Conservation (phyloP, 2,797 vertebrate species). For the Pangasius krempfi region DNA sequence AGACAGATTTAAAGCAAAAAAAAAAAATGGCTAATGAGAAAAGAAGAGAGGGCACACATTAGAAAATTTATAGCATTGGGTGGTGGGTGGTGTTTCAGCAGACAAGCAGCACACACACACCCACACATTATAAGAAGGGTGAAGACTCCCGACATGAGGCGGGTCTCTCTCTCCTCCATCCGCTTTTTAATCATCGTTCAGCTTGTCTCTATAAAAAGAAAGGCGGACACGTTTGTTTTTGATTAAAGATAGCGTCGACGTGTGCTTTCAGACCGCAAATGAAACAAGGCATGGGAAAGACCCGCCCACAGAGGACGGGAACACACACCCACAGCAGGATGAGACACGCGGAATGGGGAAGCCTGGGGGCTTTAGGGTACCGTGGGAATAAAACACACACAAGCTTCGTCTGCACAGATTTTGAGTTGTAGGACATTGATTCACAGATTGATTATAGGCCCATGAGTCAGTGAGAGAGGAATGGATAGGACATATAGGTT, state of each 20-base stretch:
- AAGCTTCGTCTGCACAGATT: neutral
- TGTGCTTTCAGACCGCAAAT: constrained; percentile 3
- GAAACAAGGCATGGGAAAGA: constrained; percentile 21
- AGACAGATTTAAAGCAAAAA: neutral
- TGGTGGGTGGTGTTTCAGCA: neutral
- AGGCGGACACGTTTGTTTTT: constrained; percentile 11
- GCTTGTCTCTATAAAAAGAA: constrained; percentile 2
- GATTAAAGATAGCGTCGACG: constrained; percentile 11
- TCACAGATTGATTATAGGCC: neutral
- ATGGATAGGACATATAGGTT: neutral
- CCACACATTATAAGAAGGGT: neutral
- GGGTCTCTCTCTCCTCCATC: neutral
- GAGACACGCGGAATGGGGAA: neutral
- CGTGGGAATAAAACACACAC: neutral
- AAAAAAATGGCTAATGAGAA: neutral
- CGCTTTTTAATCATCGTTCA: constrained; percentile 25
- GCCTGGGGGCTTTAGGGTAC: constrained; percentile 1
- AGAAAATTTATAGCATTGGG: neutral
- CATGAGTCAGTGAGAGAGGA: neutral
- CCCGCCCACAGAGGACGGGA: constrained; percentile 5
- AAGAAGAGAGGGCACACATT: neutral
- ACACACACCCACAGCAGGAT: neutral
- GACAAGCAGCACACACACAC: neutral
- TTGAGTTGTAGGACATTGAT: neutral
- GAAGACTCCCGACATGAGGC: neutral